These are phyloP conservation scores for Calcarius lapponicus DNA, from an alignment of 2,797 vertebrate genomes.

Conservation along the genomic window DNA sequence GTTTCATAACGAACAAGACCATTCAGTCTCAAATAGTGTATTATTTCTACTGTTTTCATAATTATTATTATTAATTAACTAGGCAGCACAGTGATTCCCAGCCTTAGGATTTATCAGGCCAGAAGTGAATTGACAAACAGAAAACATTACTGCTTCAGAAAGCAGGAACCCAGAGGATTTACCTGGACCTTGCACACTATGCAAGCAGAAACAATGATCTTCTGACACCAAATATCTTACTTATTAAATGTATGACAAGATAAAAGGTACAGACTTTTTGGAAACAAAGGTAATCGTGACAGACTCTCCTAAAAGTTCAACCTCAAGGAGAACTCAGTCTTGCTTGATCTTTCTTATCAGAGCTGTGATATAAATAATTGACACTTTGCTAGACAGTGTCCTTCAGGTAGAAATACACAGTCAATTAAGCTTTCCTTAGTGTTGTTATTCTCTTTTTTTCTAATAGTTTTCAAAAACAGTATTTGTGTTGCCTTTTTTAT, in stretches of 20 bases:
- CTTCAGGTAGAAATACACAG: not conserved
- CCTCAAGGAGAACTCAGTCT: not conserved
- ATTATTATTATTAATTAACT: not conserved
- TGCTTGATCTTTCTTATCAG: not conserved
- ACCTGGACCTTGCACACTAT: not conserved
- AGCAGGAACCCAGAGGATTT: not conserved
- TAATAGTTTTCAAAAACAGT: not conserved
- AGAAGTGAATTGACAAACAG: not conserved
- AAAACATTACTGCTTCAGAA: not conserved
- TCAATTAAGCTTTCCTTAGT: not conserved
- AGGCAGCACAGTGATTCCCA: not conserved
- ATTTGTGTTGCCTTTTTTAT: not conserved
- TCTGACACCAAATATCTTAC: not conserved
- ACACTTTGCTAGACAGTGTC: not conserved
- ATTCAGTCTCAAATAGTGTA: not conserved
- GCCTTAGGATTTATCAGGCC: not conserved
- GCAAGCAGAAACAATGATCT: not conserved
- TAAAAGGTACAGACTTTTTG: not conserved
- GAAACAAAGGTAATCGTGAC: not conserved
- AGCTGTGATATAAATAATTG: constrained; percentile 28
- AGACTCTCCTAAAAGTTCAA: not conserved
- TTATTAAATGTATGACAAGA: not conserved
- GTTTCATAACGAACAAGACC: not conserved
- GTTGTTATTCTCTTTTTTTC: not conserved
- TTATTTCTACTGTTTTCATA: not conserved